phyloP scores from a whole-genome alignment of 1,140 invertebrate genomes.

The Archivesica marissinica region DNA sequence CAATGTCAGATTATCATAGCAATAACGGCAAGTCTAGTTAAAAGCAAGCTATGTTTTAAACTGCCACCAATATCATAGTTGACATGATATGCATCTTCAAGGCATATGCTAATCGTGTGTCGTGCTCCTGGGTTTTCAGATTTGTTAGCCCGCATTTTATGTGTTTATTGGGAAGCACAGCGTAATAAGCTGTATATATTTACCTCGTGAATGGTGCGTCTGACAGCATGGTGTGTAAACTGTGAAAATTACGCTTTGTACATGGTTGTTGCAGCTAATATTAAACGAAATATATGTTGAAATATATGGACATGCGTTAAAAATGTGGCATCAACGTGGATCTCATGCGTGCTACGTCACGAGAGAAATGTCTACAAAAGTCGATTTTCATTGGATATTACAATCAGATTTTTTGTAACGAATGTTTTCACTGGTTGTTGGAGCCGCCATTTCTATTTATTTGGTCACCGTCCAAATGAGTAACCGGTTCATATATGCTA shows the following conservation, averaged over 20 bases:
- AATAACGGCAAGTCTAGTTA: too few relatives aligned
- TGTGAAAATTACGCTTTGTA: background rate
- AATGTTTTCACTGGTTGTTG: background rate
- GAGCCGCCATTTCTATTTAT: background rate
- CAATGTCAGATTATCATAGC: too few relatives aligned
- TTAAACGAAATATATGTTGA: background rate
- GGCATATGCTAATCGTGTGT: too few relatives aligned
- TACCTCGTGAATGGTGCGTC: slow-evolving; percentile 54
- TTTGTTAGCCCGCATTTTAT: too few relatives aligned
- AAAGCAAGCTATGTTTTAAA: too few relatives aligned
- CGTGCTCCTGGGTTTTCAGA: too few relatives aligned
- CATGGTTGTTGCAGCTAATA: slow-evolving; percentile 5
- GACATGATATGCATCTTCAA: too few relatives aligned
- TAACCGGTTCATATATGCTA: background rate
- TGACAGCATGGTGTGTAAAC: slow-evolving; percentile 32
- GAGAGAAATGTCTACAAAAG: background rate
- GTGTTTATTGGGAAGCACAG: too few relatives aligned
- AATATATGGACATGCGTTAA: background rate
- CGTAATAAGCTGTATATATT: too few relatives aligned
- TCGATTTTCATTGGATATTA: background rate
- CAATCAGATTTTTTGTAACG: background rate
- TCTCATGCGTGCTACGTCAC: slow-evolving; percentile 49
- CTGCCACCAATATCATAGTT: too few relatives aligned
- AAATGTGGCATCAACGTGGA: slow-evolving; percentile 52
- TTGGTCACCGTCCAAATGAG: background rate